Conservation (phyloP, 2,797 vertebrate genomes). For the Tadarida brasiliensis region DNA sequence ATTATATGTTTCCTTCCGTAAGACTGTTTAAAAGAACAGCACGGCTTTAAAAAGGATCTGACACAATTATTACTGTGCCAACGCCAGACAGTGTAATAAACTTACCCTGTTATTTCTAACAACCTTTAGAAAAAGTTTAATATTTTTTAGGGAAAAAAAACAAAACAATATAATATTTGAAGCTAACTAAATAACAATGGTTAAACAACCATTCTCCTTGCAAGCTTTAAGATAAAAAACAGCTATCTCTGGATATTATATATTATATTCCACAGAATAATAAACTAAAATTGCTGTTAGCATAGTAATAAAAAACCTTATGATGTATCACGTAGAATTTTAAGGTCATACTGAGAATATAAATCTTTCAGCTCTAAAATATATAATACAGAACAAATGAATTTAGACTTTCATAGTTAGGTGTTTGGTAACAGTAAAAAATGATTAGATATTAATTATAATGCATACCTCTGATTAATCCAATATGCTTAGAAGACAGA, state of each 20-base stretch:
- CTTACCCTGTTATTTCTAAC: constrained; percentile 13
- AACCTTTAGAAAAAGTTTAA: constrained; percentile 42
- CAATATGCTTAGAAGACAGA: not conserved
- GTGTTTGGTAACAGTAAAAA: not conserved
- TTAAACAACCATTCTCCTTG: constrained; percentile 18
- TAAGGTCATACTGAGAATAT: constrained; percentile 41
- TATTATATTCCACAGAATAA: constrained; percentile 11
- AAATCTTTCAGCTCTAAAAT: constrained; percentile 51
- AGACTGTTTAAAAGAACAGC: not conserved
- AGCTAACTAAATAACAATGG: not conserved
- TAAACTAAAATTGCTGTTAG: constrained; percentile 34
- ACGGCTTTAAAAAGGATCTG: constrained; percentile 9
- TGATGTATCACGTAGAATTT: not conserved
- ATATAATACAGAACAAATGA: not conserved
- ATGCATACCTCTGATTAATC: not conserved
- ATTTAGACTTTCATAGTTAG: not conserved
- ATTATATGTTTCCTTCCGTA: not conserved
- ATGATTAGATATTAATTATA: not conserved
- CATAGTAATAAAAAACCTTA: constrained; percentile 42
- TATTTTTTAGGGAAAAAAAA: not conserved
- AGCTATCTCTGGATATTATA: not conserved
- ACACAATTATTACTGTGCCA: not conserved
- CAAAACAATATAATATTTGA: not conserved
- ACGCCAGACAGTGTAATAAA: not conserved
- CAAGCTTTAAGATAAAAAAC: constrained; percentile 47